Evolutionary conservation across 2,113 vertebrate genomes (phyloP), one percentile per base, ranked within the genome.

Genomic region (Aegotheles bennettii): DNA sequence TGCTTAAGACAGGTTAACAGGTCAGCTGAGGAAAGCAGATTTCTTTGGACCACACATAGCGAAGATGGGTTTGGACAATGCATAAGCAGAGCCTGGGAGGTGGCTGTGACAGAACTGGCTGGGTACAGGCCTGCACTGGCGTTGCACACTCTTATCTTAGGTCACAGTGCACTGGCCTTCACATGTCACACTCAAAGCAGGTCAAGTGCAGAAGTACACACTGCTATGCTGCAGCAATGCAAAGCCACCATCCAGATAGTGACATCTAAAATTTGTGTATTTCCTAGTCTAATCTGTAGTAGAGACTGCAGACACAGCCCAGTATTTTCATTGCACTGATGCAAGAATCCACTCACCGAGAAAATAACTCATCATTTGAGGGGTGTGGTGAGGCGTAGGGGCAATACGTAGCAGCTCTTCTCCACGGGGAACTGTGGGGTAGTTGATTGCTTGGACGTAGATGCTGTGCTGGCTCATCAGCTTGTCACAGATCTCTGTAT

Each of bases 391-490:
- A 17, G 99, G 99, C 0, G 99, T 99, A 14, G 99, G 99, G 12
- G 99, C 99, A 11, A 99, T 99, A 31, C 99, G 98, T 61, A 99
- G 98, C 38, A 99, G 98, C 94, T 99, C 99, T 15, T 99, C 98
- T 43, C 99, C 99, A 5, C 98, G 98, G 14, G 99, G 98, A 24
- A 99, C 99, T 0, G 99, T 99, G 0, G 99, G 99, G 91, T 99
- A 99, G 89, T 99, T 99, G 95, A 99, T 99, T 43, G 99, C 99
- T 92, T 99, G 99, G 68, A 99, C 99, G 1, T 99, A 99, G 96
- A 99, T 99, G 96, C 99, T 99, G 90, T 99, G 98, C 71, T 98
- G 98, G 87, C 98, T 99, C 99, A 99, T 99, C 93, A 99, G 97
- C 79, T 99, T 96, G 82, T 99, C 99, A 95, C 99, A 99, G 64